Evolutionary conservation across 1,140 invertebrate genomes (phyloP).

Genomic region (Battus philenor): DNA sequence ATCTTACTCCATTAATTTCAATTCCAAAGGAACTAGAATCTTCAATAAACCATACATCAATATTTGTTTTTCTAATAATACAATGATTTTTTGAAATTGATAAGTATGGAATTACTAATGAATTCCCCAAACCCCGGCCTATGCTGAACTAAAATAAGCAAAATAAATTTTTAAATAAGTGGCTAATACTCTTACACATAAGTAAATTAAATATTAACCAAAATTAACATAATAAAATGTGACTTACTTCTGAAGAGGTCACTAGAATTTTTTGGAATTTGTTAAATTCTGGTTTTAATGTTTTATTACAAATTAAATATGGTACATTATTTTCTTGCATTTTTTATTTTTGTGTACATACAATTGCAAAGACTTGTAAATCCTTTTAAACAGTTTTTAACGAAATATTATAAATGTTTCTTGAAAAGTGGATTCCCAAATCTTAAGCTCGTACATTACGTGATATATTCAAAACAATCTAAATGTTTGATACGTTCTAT

Average conservation of each 20-base stretch:
- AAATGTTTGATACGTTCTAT: too few relatives aligned
- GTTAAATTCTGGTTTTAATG: conserved; percentile 40
- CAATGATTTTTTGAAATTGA: conserved; percentile 76
- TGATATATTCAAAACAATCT: too few relatives aligned
- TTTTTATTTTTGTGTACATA: too few relatives aligned
- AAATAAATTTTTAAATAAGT: too few relatives aligned
- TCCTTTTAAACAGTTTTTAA: too few relatives aligned
- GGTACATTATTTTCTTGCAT: conserved; percentile 23
- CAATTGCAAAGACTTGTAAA: too few relatives aligned
- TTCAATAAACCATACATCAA: conserved; percentile 45
- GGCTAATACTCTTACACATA: conserved; percentile 1
- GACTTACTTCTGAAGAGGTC: conserved; percentile 41
- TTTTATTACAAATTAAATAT: conserved; percentile 36
- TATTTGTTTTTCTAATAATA: conserved; percentile 48
- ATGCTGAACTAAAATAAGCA: conserved; percentile 71
- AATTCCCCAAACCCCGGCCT: conserved; percentile 67
- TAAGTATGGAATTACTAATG: conserved; percentile 65
- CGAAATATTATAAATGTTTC: too few relatives aligned
- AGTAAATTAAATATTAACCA: background rate
- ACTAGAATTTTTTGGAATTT: conserved; percentile 39
- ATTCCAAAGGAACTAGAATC: conserved; percentile 74
- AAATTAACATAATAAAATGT: too few relatives aligned
- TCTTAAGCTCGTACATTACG: too few relatives aligned
- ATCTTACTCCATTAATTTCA: conserved; percentile 58
- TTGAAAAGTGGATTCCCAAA: too few relatives aligned